phyloP scores from a whole-genome alignment of 1,140 invertebrate species.

The Aphaenogaster rudis region DNA sequence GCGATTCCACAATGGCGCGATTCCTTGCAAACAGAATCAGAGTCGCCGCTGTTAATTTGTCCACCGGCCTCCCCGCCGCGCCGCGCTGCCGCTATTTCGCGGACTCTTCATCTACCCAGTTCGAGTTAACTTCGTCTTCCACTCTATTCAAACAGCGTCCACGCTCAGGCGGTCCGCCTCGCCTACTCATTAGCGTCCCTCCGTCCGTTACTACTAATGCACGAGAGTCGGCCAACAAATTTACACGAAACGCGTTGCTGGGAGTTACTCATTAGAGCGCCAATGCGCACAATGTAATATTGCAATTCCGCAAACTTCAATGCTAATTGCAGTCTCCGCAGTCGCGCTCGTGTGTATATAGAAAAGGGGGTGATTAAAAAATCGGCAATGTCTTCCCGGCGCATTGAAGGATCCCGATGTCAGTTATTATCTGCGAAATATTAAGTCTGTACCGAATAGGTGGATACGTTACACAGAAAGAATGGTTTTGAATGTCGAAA shows the following conservation, averaged over 20 bases:
- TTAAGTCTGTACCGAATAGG: neutral
- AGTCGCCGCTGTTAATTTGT: constrained; percentile 48
- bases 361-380: constrained; percentile 7
- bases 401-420: neutral
- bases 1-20: constrained; percentile 48
- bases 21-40: constrained; percentile 58
- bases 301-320: constrained; percentile 47
- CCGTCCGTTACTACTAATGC: constrained; percentile 62
- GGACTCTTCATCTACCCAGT: constrained; percentile 51
- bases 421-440: neutral
- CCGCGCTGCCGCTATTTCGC: constrained; percentile 35
- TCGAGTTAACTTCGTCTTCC: constrained; percentile 62
- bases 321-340: constrained; percentile 25
- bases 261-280: constrained; percentile 51
- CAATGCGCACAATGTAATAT: constrained; percentile 62
- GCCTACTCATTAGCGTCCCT: constrained; percentile 57
- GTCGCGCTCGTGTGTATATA: neutral
- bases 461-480: neutral
- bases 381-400: neutral
- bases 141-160: constrained; percentile 57
- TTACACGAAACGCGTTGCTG: constrained; percentile 46
- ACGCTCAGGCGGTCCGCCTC: constrained; percentile 45
- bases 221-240: constrained; percentile 55
- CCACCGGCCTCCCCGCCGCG: neutral
- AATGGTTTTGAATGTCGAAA: too few relatives aligned